Conservation (phyloP, 2,113 vertebrate genomes). For the Numida meleagris region DNA sequence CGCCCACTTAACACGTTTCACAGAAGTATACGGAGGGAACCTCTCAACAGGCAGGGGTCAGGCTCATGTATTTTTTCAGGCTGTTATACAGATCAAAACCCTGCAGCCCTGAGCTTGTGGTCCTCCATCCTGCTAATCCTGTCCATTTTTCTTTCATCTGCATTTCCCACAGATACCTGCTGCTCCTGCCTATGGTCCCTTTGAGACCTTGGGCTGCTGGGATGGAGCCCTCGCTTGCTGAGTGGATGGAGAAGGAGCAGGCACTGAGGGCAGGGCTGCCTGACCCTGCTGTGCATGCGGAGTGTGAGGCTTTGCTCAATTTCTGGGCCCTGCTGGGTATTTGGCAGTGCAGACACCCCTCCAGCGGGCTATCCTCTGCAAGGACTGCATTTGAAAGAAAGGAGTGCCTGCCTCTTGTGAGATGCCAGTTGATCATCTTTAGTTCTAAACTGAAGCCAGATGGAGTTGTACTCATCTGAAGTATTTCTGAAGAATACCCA, state of each 20-base stretch:
- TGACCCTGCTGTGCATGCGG: neutral
- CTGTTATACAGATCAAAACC: neutral
- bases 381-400: neutral
- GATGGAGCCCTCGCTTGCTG: neutral
- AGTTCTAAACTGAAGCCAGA: neutral
- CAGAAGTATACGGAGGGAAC: neutral
- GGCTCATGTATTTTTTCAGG: neutral
- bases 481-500: neutral
- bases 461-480: conserved; percentile 1
- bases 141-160: neutral
- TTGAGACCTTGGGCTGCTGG: neutral
- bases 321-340: neutral
- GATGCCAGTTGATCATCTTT: conserved; percentile 18
- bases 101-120: neutral
- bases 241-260: neutral
- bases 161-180: neutral
- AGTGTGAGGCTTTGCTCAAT: fast-evolving
- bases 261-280: fast-evolving
- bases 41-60: neutral
- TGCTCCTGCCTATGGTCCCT: neutral
- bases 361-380: neutral
- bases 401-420: fast-evolving
- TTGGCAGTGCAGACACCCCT: neutral
- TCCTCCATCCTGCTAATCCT: neutral
- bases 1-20: neutral